A percentile compares a stretch with the other conserved stretches of the same genome.
Conservation (phyloP, 2,888 invertebrate genomes). For the Dusona sp. region DNA sequence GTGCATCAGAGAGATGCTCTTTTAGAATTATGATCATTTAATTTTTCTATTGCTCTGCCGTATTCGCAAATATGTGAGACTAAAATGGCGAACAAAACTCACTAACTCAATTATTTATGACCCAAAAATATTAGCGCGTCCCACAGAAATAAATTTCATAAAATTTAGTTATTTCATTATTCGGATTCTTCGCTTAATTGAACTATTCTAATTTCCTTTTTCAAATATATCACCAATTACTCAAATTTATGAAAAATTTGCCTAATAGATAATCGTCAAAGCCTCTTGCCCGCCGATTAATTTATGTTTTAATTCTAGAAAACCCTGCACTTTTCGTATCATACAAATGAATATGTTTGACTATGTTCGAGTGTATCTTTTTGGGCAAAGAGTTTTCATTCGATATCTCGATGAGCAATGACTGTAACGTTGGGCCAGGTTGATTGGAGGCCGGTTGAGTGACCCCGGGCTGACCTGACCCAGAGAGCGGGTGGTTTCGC, state of each 20-base stretch:
- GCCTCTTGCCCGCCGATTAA: no score
- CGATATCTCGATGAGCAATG: slow-evolving; percentile 5
- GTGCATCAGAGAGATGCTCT: neutral
- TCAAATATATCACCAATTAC: neutral
- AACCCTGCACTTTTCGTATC: neutral
- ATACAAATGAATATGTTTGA: neutral
- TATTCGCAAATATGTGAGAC: neutral
- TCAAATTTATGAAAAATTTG: neutral
- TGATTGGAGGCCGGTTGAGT: slow-evolving; percentile 67
- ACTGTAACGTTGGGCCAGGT: slow-evolving; percentile 43
- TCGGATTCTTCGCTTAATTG: neutral
- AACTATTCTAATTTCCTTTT: neutral
- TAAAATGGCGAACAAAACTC: neutral
- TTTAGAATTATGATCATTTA: neutral
- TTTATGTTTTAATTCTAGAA: neutral
- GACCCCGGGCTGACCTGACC: slow-evolving; percentile 75
- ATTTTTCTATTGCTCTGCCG: neutral
- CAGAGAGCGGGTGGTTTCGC: slow-evolving; percentile 70
- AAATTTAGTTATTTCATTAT: neutral
- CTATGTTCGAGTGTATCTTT: neutral
- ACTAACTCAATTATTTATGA: neutral
- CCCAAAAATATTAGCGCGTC: neutral
- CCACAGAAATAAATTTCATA: neutral
- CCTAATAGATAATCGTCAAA: neutral
- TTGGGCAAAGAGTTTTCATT: neutral